Percentiles rank a stretch among this genome's conserved stretches.
Evolutionary conservation across 1,140 invertebrate species (phyloP).

Genomic region (Magallana angulata): DNA sequence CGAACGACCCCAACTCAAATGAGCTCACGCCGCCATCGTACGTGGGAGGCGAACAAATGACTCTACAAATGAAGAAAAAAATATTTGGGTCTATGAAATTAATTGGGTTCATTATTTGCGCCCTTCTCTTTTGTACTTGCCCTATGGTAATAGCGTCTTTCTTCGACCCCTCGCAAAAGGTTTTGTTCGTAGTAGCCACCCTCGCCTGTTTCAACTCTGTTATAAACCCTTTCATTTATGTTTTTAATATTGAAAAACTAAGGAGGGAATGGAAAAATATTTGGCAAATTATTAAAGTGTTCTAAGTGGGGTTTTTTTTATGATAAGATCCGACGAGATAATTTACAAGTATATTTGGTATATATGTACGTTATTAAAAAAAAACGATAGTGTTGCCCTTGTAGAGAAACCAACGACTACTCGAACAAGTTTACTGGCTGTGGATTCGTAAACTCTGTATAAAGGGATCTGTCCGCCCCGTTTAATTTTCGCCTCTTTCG

Average conservation of each 20-base stretch:
- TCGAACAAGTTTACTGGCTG: no score
- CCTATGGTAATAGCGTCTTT: constrained; percentile 16
- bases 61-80: background rate
- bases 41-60: background rate
- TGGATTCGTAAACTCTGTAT: no score
- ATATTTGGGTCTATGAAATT: constrained; percentile 1
- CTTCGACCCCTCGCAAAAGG: background rate
- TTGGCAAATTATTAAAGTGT: background rate
- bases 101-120: background rate
- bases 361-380: no score
- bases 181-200: background rate
- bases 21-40: background rate
- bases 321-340: no score
- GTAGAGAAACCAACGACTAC: no score
- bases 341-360: no score
- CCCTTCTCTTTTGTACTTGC: background rate
- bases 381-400: no score
- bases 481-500: no score
- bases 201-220: constrained; percentile 2
- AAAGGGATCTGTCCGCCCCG: no score
- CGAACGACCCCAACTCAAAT: background rate
- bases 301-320: background rate
- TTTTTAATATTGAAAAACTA: constrained; percentile 17
- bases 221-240: constrained; percentile 11
- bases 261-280: background rate